phyloP scores from a whole-genome alignment of 2,797 vertebrate species.

The Cottoperca gobio region DNA sequence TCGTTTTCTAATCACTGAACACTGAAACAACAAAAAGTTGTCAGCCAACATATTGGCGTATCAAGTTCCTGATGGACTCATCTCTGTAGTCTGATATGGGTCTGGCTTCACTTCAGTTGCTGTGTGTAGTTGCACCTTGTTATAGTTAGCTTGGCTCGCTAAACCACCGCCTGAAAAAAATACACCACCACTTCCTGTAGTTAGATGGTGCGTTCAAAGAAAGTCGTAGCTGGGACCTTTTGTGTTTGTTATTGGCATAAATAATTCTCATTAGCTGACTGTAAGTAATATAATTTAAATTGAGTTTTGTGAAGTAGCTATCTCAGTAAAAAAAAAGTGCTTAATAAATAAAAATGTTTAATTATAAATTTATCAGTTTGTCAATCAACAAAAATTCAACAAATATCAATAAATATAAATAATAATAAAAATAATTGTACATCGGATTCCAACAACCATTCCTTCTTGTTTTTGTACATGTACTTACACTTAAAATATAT shows the following conservation, averaged over 20 bases:
- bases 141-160: conserved; percentile 56
- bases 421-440: too few relatives aligned
- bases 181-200: conserved; percentile 63
- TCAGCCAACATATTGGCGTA: conserved; percentile 34
- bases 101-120: neutral
- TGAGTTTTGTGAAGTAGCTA: neutral
- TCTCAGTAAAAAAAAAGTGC: neutral
- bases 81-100: neutral
- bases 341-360: neutral
- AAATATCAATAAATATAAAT: too few relatives aligned
- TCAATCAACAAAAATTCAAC: neutral
- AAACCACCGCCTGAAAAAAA: conserved; percentile 20
- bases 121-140: conserved; percentile 2
- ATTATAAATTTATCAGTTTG: neutral
- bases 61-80: conserved; percentile 14
- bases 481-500: too few relatives aligned
- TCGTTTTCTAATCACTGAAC: conserved; percentile 20
- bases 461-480: too few relatives aligned
- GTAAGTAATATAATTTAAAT: neutral
- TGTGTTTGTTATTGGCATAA: too few relatives aligned
- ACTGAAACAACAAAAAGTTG: neutral
- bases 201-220: conserved; percentile 43
- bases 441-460: too few relatives aligned
- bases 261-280: neutral
- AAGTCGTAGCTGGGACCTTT: conserved; percentile 2